Base-by-base conservation (phyloP, 1,140 invertebrate species). In the Paraescarpia echinospica region DNA sequence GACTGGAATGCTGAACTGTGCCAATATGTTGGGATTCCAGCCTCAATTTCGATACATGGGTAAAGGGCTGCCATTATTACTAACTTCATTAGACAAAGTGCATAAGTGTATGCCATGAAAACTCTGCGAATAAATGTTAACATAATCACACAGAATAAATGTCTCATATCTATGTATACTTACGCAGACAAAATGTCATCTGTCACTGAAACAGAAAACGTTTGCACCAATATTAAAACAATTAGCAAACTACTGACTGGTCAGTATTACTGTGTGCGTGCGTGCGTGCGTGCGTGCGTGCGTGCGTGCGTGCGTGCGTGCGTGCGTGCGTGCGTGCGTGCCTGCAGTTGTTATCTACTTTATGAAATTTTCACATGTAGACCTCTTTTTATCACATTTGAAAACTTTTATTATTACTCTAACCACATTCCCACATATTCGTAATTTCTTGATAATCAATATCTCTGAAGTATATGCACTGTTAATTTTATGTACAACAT, bases 131-230 rank as follows among this genome's bases (percentile, higher is more conserved):
- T 33, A 35, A 89, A 18, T 35, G 18, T 18, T n/a, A 59, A 6
- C n/a, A 51, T 48, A 31, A 88, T 93, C 33, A 22, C 31, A 33
- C 59, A 22, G 59, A 22, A 77, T 22, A 77, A 77, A 14, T 77
- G 59, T 27, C 4, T 77, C 4, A 22, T 77, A 77, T 77, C 27
- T 18, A 12, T 77, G 59, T 59, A 51, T 93, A 95, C 95, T 95
- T 93, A 95, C 95, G 94, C 94, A 93, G 94, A 94, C 33, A 95
- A 89, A 4, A 95, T 77, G 92, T 95, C 94, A 94, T 95, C 94
- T 92, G 94, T 94, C 90, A 95, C 95, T 95, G 94, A 14, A 94
- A 93, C 89, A 31, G 92, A 93, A 91, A 92, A 22, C 27, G 34
- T 1, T 22, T 22, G n/a, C 33, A 9, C n/a, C 27, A 90, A 31